Evolutionary conservation across 2,888 invertebrate species (phyloP).

Genomic region (Thera britannica): DNA sequence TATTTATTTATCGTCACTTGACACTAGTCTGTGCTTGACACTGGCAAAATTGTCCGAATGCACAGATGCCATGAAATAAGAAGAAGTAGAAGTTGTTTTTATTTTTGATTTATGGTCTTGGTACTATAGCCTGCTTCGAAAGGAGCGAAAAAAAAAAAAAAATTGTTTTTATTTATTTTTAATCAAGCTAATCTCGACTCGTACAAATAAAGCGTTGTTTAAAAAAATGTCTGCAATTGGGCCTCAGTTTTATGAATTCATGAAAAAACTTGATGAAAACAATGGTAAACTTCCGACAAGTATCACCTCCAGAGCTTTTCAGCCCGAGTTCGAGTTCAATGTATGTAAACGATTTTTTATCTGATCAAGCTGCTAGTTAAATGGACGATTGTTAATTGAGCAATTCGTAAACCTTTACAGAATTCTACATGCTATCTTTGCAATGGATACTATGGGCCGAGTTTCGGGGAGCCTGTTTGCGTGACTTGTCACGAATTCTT

Average conservation of each 20-base stretch:
- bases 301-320: constrained; percentile 35
- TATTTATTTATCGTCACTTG: too few relatives aligned
- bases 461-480: constrained; percentile 96
- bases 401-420: constrained; percentile 63
- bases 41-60: too few relatives aligned
- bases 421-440: constrained; percentile 91
- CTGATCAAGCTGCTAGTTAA: background rate
- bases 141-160: too few relatives aligned
- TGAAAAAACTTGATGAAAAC: constrained; percentile 76
- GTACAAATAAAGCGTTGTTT: too few relatives aligned
- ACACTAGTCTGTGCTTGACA: too few relatives aligned
- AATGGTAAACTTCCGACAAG: constrained; percentile 66
- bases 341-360: constrained; percentile 49
- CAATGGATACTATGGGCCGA: constrained; percentile 96
- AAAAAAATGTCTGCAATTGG: constrained; percentile 67
- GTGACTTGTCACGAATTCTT: constrained; percentile 96
- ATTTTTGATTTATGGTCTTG: too few relatives aligned
- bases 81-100: too few relatives aligned
- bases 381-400: background rate
- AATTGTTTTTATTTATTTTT: too few relatives aligned
- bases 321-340: constrained; percentile 75
- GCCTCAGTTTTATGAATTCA: constrained; percentile 69
- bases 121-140: too few relatives aligned
- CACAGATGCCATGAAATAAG: too few relatives aligned
- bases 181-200: too few relatives aligned